Evolutionary conservation across 2,797 vertebrate species (phyloP), one percentile per base, ranked within the genome.

Genomic region (Oreochromis grahami): DNA sequence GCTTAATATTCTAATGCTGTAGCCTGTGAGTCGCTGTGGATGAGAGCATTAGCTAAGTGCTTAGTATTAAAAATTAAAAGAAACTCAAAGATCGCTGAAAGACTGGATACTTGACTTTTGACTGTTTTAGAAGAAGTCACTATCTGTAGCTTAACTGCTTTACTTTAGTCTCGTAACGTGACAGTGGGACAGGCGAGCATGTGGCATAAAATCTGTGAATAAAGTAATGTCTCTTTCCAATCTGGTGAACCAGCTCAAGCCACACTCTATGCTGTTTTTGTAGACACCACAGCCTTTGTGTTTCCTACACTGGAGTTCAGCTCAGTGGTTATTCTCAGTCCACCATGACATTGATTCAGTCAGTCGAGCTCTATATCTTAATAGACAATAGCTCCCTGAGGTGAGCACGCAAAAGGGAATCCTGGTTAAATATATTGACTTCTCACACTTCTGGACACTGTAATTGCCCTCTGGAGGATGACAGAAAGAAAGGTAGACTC

Each of bases 361-460:
- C 80, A 76, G 87, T 85, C 79, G 88, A 93, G 86, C 78, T 68
- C 58, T 65, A 48, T 45, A 76, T 89, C 88, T 90, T 81, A 89
- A 92, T 81, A 85, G 91, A 92, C 88, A 91, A 92, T 55, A 85
- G 85, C 83, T 89, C 89, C 88, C 86, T 26, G 68, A 86, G 83
- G 90, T 34, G 84, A 83, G 77, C 26, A 77, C 84, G 91, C 87
- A 92, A 90, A 90, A 84, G 88, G 76, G 68, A 89, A 84, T 85
- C 72, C 86, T 88, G 77, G 85, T 91, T 87, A 93, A 91, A 90
- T 86, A 83, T 78, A 92, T 89, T 78, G 88, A 81, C 79, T 76
- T 84, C 78, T 86, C 78, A 82, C 68, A 82, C 76, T 87, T 78
- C 58, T 77, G 77, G 82, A 81, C 82, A 87, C 79, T 74, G 48